Evolutionary conservation across 1,140 invertebrate genomes (phyloP).

Genomic region (Penaeus japonicus): DNA sequence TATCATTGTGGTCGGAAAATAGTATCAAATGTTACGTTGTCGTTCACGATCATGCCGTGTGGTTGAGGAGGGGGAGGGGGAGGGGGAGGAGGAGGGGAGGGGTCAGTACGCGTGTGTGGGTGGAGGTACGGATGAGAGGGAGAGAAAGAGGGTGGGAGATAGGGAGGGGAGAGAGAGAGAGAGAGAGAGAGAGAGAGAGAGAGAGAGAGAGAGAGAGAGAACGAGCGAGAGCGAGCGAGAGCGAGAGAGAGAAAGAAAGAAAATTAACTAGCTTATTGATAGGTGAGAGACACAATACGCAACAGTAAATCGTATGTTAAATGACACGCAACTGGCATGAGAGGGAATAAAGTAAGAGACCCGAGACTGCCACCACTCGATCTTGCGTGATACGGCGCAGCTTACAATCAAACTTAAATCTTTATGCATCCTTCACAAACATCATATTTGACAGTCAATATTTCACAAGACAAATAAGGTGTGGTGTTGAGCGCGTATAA

Average conservation of each 20-base stretch:
- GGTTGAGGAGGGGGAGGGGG: background rate
- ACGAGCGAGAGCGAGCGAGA: background rate
- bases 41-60: slow-evolving; percentile 24
- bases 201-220: background rate
- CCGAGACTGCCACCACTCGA: no score
- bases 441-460: no score
- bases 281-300: no score
- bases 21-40: slow-evolving; percentile 41
- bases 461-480: no score
- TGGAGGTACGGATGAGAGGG: background rate
- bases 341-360: no score
- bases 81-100: background rate
- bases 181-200: background rate
- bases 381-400: no score
- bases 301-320: no score
- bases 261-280: no score
- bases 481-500: no score
- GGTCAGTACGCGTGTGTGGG: background rate
- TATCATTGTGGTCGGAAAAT: slow-evolving; percentile 26
- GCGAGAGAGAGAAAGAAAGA: slow-evolving; percentile 7
- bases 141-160: background rate
- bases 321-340: no score
- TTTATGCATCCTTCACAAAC: no score
- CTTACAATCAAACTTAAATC: no score
- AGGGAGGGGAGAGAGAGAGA: background rate